Evolutionary conservation across 2,113 vertebrate species (phyloP).

Genomic region (Genyomyrus donnyi): DNA sequence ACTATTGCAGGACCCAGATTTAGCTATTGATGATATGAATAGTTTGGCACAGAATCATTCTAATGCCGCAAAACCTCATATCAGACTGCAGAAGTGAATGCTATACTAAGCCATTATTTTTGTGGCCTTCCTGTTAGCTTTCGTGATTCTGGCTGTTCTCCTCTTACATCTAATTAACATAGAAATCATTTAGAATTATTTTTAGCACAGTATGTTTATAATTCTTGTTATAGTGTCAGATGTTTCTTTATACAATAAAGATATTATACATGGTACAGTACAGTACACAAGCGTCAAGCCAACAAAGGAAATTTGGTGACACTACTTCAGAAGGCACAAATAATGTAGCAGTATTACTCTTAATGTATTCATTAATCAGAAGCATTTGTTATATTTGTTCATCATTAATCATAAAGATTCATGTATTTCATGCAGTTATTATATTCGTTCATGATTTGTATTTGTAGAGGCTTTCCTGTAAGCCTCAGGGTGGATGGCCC

Average conservation of each 20-base stretch:
- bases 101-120: background rate
- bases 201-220: background rate
- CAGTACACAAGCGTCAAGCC: background rate
- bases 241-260: background rate
- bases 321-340: background rate
- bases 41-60: background rate
- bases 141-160: background rate
- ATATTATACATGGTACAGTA: background rate
- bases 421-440: background rate
- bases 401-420: background rate
- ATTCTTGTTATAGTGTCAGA: background rate
- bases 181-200: background rate
- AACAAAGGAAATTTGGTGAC: background rate
- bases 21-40: background rate
- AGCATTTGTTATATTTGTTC: background rate
- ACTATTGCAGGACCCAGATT: background rate
- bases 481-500: no score
- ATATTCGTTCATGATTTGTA: background rate
- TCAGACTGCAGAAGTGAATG: background rate
- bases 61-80: background rate
- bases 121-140: background rate
- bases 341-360: background rate
- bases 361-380: background rate
- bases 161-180: background rate
- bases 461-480: no score